Evolutionary conservation across 1,140 invertebrate genomes (phyloP), one percentile per base, ranked within the genome.

Genomic region (Potamilus streckersoni): DNA sequence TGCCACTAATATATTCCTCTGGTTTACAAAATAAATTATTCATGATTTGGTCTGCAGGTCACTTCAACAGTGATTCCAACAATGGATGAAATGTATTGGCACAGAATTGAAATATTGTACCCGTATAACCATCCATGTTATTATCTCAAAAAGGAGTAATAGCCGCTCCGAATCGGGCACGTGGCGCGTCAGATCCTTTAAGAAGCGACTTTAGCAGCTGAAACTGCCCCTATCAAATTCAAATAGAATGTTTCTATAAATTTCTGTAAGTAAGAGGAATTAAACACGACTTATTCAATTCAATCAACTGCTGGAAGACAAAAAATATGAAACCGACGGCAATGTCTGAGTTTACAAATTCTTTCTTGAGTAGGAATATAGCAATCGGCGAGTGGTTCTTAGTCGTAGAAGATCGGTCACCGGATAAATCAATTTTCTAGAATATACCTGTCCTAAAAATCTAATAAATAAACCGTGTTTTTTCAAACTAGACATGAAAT

Each of bases 91-190:
- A 8, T 0, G 0, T 27, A 15, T 57, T 20, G 15, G 19, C 56
- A 19, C 23, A 59, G 0, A 15, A 20, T 8, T n/a, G 20, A 16
- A 11, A 31, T 16, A 8, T 19, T 65, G 62, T 82, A 91, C 91
- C 91, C 79, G 90, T 83, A 81, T 84, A 92, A 16, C 96, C 95
- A 90, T 99, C 97, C 74, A 93, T 93, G 90, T 99, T 97, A 66
- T 99, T 94, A 87, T 99, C 98, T n/a, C 96, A 96, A 27, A 98
- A 90, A 6, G 93, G 93, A n/a, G 95, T 93, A 15, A 99, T 80
- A 6, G 97, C 93, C 65, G 96, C 91, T 19, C 98, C 98, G 88
- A 99, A 99, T 31, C 82, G 70, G 2, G 82, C 80, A n/a, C 64
- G 71, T 23, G 68, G 31, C 65, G 71, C 72, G 68, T 77, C 81